Percentiles rank a stretch among this genome's conserved stretches.
Conservation (phyloP, 2,888 invertebrate genomes). For the Sycophila texana region DNA sequence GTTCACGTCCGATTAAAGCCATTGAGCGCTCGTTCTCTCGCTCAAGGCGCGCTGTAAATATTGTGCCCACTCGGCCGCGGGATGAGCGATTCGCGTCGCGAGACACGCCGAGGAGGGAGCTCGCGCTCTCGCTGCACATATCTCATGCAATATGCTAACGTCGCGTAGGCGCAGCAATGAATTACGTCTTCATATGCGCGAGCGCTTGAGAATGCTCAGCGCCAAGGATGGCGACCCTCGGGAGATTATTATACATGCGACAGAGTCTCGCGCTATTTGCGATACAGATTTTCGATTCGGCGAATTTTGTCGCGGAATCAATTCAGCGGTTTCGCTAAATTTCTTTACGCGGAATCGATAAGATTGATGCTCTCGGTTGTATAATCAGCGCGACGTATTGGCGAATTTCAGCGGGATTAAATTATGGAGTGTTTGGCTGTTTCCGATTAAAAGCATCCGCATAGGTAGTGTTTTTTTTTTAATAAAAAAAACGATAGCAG, state of each 20-base stretch:
- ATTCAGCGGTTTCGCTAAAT: not conserved
- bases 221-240: not conserved
- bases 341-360: not conserved
- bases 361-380: not conserved
- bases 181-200: slow-evolving; percentile 65
- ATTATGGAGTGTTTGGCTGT: no score
- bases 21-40: slow-evolving; percentile 54
- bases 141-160: slow-evolving; percentile 63
- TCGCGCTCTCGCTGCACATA: slow-evolving; percentile 38
- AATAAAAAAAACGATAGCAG: no score
- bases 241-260: slow-evolving; percentile 38
- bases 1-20: slow-evolving; percentile 45
- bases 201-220: slow-evolving; percentile 15
- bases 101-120: slow-evolving; percentile 41
- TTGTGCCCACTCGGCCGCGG: slow-evolving; percentile 56
- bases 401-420: no score
- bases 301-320: not conserved
- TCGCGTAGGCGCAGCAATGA: slow-evolving; percentile 66
- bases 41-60: slow-evolving; percentile 59
- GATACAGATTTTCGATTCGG: slow-evolving; percentile 28
- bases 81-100: slow-evolving; percentile 59
- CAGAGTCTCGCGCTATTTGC: not conserved
- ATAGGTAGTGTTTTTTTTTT: no score
- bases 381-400: no score
- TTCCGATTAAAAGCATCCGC: no score